Percentiles rank a stretch among this genome's conserved stretches.
These are phyloP conservation scores for Lomographa bimaculata DNA, from an alignment of 2,888 invertebrate genomes.

Conservation along the genomic window DNA sequence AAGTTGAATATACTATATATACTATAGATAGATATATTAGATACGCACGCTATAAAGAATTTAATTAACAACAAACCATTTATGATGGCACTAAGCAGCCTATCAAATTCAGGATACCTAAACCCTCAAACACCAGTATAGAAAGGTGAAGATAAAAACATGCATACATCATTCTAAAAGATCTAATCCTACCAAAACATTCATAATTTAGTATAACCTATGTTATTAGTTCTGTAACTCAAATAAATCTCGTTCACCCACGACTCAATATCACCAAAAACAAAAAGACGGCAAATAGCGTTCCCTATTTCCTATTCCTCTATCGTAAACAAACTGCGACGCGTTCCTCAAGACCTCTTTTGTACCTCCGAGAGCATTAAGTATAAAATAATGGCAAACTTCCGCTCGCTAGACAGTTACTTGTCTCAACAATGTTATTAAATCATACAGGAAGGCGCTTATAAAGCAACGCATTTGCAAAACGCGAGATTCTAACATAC, in stretches of 20 bases:
- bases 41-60: no score
- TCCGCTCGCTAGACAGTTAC: constrained; percentile 36
- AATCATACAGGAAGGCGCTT: constrained; percentile 40
- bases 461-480: constrained; percentile 35
- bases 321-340: constrained; percentile 24
- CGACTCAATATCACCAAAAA: constrained; percentile 15
- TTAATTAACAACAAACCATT: no score
- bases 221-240: constrained; percentile 26
- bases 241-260: no score
- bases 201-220: no score
- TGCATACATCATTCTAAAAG: no score
- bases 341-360: constrained; percentile 31
- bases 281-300: constrained; percentile 11
- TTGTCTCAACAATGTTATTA: constrained; percentile 48
- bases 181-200: no score
- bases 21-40: no score
- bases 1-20: no score
- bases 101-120: no score
- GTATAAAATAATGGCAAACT: constrained; percentile 44
- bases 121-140: no score
- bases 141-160: no score
- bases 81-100: no score
- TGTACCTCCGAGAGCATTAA: constrained; percentile 38
- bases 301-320: constrained; percentile 12
- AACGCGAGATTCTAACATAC: constrained; percentile 10